Base-by-base conservation (phyloP, 2,113 vertebrate genomes). In the Camelus bactrianus region DNA sequence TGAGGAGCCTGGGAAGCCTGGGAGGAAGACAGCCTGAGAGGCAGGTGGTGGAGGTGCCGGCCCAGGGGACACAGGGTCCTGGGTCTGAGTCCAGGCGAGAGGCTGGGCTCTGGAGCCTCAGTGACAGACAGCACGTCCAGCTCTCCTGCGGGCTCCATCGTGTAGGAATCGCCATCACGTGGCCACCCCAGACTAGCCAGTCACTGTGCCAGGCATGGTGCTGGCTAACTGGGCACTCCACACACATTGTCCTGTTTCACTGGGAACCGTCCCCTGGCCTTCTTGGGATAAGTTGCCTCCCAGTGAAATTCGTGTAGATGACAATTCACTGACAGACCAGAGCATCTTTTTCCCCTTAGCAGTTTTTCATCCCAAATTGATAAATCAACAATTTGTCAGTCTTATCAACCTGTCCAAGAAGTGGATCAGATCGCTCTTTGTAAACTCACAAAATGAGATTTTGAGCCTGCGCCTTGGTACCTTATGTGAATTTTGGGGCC, bases 121-220 rank as follows among this genome's bases (percentile, higher is more conserved):
- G 28, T 30, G 48, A 20, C 15, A 15, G 50, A 5, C 11, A 8
- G 8, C 8, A 8, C 20, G 1, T 8, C 22, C 42, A 42, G 50
- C 75, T 46, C 38, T 79, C 42, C 38, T n/a, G 0, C 11, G 16
- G 17, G 6, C 6, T 30, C 35, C 1, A 0, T 76, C 48, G 81
- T 3, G 0, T 38, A 26, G n/a, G 46, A 11, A 14, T 26, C 67
- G n/a, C 46, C 22, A 4, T 46, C 38, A 3, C 2, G 3, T 6
- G 8, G 35, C 69, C 11, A 5, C 10, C 38, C 1, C 1, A 1
- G 3, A 11, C 26, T 4, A 3, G 52, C 22, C 24, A 5, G 69
- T 17, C 38, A 2, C 56, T 16, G 48, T n/a, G 60, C 54, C 4
- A 1, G 35, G 50, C 2, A 0, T 60, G 1, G 0, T 52, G 65